Base-by-base conservation (phyloP, 1,140 invertebrate species). In the Zaprionus africanus region DNA sequence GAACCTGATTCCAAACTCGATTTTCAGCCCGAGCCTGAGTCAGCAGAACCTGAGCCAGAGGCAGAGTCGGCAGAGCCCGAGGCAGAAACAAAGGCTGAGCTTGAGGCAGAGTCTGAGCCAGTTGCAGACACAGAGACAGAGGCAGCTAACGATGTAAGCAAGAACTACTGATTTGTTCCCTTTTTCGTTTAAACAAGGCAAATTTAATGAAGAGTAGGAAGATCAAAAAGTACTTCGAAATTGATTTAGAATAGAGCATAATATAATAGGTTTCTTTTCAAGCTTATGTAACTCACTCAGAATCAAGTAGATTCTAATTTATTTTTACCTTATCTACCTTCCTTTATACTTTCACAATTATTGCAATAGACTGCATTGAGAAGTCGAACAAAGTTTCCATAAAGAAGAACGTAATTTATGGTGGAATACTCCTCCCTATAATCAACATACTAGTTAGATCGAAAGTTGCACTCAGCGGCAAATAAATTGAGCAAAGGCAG, bases 111-210 rank as follows among this genome's bases (percentile, higher is more conserved):
- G 12, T 7, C 28, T 15, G 65, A 69, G 19, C 43, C 67, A 49
- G 73, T 73, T n/a, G 6, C 54, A 22, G 49, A 70, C 26, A 5
- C 65, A 19, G 54, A 72, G 56, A 17, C 65, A 71, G 75, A 74
- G 49, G n/a, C 58, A 17, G 77, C 64, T 19, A 70, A 56, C 59
- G 76, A 87, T 69, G 82, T 86, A 86, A 86, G 82, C 82, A 76
- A 76, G 60, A 58, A 64, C 36, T 31, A 28, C 12, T 7, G 19
- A 24, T 24, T 51, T 51, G 46, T 49, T 11, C 17, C 46, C 46
- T 13, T 24, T 51, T 51, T 11, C 11, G 9, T 51, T 51, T 51
- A 5, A 51, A 22, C 19, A 2, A 24, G 11, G 11, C 46, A 51
- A 46, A 17, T 17, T 9, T 11, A 2, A 5, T 49, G n/a, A 17